A percentile compares a stretch with the other conserved stretches of the same genome.
Evolutionary conservation across 2,113 vertebrate genomes (phyloP).

Genomic region (Bagarius yarrelli): DNA sequence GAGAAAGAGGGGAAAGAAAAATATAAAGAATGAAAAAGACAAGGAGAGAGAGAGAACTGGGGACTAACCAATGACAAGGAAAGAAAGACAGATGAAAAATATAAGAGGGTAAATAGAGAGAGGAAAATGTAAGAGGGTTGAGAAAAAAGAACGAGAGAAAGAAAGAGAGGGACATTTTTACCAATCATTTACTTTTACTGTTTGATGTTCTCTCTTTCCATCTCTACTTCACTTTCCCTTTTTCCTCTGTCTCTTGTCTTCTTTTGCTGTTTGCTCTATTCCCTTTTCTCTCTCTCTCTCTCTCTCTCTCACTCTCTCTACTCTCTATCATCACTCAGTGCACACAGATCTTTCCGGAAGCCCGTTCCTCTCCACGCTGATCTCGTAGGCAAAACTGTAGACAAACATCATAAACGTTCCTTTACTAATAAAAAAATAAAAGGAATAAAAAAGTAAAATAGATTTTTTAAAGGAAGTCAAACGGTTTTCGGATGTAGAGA

Average conservation of each 20-base stretch:
- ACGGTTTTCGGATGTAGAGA: neutral
- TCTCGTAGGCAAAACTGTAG: neutral
- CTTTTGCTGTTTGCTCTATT: no score
- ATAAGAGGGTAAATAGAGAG: neutral
- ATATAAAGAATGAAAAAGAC: neutral
- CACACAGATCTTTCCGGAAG: conserved; percentile 20
- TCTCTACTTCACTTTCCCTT: no score
- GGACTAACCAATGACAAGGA: no score
- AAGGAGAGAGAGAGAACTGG: neutral
- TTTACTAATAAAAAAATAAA: neutral
- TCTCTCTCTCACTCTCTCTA: neutral
- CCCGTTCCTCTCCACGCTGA: neutral
- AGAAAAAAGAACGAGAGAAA: neutral
- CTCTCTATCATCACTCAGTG: neutral
- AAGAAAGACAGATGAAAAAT: neutral
- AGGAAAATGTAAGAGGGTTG: neutral
- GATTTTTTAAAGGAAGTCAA: neutral
- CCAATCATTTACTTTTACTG: no score
- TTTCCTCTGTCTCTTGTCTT: no score
- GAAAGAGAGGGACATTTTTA: neutral
- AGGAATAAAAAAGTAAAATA: neutral
- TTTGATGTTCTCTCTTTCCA: no score
- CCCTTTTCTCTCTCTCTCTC: no score
- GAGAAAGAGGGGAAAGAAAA: neutral
- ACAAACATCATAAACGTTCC: neutral